Conservation (phyloP, 2,797 vertebrate species). For the Mallotus villosus region DNA sequence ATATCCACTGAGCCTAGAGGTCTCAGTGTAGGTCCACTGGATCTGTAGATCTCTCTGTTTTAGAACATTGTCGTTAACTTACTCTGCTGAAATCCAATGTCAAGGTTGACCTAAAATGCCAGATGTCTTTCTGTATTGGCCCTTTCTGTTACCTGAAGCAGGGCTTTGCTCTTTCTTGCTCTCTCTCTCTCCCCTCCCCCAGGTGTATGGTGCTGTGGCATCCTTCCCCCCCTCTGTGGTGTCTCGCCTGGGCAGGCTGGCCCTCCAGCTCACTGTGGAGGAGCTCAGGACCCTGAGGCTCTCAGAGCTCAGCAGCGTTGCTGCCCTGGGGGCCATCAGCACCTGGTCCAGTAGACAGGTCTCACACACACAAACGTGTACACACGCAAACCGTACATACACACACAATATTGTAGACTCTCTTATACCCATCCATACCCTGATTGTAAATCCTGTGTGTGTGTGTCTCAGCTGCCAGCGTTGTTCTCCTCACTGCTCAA, state of each 20-base stretch:
- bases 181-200: neutral
- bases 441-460: neutral
- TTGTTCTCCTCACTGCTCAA: constrained; percentile 67
- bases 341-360: constrained; percentile 75
- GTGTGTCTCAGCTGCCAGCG: constrained; percentile 59
- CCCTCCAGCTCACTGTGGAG: constrained; percentile 57
- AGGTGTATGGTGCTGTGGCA: constrained; percentile 71
- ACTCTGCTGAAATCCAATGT: neutral
- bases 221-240: constrained; percentile 69
- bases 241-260: constrained; percentile 71
- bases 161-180: neutral
- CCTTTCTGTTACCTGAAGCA: neutral
- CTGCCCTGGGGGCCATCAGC: constrained; percentile 65
- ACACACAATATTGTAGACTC: neutral
- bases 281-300: constrained; percentile 69
- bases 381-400: neutral
- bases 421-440: too few species aligned
- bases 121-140: neutral
- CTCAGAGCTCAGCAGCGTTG: constrained; percentile 62
- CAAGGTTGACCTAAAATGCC: neutral
- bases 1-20: too few species aligned
- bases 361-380: constrained; percentile 2
- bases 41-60: neutral
- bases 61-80: neutral
- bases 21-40: too few species aligned